A percentile compares a stretch with the other conserved stretches of the same genome.
Conservation (phyloP, 2,797 vertebrate species). For the Lophius americanus region DNA sequence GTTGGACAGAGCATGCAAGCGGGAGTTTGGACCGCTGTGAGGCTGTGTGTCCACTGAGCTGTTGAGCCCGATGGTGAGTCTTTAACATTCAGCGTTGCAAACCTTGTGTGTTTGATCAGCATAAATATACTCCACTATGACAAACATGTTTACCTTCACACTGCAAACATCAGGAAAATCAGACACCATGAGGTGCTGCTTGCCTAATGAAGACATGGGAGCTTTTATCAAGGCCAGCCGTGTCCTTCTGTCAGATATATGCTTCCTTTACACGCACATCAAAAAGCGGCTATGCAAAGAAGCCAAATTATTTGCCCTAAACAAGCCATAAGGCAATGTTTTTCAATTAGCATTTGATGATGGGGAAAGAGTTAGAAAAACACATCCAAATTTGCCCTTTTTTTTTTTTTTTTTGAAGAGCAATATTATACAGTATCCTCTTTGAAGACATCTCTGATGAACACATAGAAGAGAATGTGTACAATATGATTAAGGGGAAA, state of each 20-base stretch:
- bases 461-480: conserved; percentile 44
- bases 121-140: conserved; percentile 67
- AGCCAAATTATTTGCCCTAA: conserved; percentile 58
- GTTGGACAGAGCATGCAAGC: conserved; percentile 59
- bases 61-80: conserved; percentile 34
- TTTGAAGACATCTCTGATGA: conserved; percentile 71
- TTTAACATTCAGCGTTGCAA: conserved; percentile 61
- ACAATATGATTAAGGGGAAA: conserved; percentile 53
- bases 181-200: conserved; percentile 67
- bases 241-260: conserved; percentile 33
- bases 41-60: conserved; percentile 12
- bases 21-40: conserved; percentile 18
- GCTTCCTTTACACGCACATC: conserved; percentile 59
- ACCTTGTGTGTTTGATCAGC: conserved; percentile 68
- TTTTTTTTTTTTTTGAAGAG: conserved; percentile 44
- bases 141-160: conserved; percentile 76
- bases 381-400: conserved; percentile 34
- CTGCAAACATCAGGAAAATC: conserved; percentile 76
- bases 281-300: conserved; percentile 54
- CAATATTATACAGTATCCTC: conserved; percentile 51
- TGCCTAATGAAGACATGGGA: conserved; percentile 75
- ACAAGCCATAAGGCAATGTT: conserved; percentile 45
- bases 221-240: conserved; percentile 63
- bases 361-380: conserved; percentile 29
- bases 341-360: conserved; percentile 54